A percentile compares a stretch with the other conserved stretches of the same genome.
Evolutionary conservation across 2,888 invertebrate species (phyloP).

Genomic region (Tenthredo notha): DNA sequence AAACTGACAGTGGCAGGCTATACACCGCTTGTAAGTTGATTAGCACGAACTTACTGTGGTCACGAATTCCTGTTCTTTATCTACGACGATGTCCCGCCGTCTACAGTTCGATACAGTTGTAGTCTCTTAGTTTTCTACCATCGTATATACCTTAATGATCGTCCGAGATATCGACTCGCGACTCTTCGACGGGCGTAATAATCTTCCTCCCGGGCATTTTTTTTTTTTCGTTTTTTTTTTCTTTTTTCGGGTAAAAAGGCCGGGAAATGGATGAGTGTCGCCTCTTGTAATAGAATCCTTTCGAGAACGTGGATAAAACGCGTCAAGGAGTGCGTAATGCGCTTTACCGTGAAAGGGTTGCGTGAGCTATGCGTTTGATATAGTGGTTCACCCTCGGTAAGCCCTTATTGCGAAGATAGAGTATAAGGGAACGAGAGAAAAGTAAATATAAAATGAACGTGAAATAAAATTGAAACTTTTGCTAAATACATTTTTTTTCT

Average conservation of each 20-base stretch:
- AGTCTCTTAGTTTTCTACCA: neutral
- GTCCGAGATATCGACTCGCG: constrained; percentile 35
- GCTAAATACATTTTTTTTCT: neutral
- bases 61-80: constrained; percentile 9
- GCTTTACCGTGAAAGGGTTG: constrained; percentile 41
- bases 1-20: constrained; percentile 66
- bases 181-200: constrained; percentile 17
- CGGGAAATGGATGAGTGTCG: constrained; percentile 1
- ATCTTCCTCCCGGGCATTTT: neutral
- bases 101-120: constrained; percentile 4
- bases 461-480: neutral
- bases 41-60: constrained; percentile 59
- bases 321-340: constrained; percentile 47
- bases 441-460: constrained; percentile 23
- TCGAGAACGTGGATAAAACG: constrained; percentile 15
- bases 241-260: neutral
- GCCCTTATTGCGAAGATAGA: constrained; percentile 1
- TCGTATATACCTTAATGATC: constrained; percentile 2
- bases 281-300: constrained; percentile 24
- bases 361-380: constrained; percentile 34
- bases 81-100: constrained; percentile 1
- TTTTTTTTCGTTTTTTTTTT: neutral
- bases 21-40: constrained; percentile 64
- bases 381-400: neutral
- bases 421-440: neutral